Evolutionary conservation across 35 echinoderm and acorn worm genomes (phyloP), one percentile per base, ranked within the genome.

Genomic region (Apostichopus japonicus): DNA sequence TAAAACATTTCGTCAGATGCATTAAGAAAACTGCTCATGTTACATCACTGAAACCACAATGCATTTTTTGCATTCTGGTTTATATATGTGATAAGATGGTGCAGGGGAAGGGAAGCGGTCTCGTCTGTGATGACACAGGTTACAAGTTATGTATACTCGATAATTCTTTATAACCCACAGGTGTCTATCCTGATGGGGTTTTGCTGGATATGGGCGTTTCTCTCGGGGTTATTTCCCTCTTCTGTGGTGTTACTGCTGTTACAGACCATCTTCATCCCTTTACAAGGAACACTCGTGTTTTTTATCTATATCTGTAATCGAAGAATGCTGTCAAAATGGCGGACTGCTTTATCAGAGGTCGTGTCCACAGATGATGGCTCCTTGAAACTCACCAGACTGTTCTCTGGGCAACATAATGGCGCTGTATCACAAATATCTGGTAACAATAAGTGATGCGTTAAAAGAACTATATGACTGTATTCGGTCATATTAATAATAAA

Each of bases 101-200:
- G 27, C 27, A 33, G 0, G 27, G 1, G 27, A 33, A 33, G 27
- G 27, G 27, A 33, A 33, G 27, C 27, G 27, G 27, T 44, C 33
- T 44, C 33, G 33, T 44, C 33, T 44, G 33, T 44, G 33, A 44
- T 3, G 33, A 44, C 33, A 44, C 0, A 44, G 33, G 3, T 3
- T 44, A 44, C 3, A 44, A 44, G 33, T 44, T 44, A 44, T 0
- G 4, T 44, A 44, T 44, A 44, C 33, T 0, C 33, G 33, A 44
- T 44, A 44, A 44, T 44, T 44, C 33, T 44, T 44, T 10, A 67
- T 67, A 0, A 67, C 24, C 44, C 73, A 8, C 33, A 93, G 92
- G 80, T 93, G n/a, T 93, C 92, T 44, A 77, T 93, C 55, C 61
- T 93, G 56, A 93, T 93, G 92, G 92, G 92, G 8, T 24, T 93